Base-by-base conservation (phyloP, 2,113 vertebrate species). In the Addax nasomaculatus region DNA sequence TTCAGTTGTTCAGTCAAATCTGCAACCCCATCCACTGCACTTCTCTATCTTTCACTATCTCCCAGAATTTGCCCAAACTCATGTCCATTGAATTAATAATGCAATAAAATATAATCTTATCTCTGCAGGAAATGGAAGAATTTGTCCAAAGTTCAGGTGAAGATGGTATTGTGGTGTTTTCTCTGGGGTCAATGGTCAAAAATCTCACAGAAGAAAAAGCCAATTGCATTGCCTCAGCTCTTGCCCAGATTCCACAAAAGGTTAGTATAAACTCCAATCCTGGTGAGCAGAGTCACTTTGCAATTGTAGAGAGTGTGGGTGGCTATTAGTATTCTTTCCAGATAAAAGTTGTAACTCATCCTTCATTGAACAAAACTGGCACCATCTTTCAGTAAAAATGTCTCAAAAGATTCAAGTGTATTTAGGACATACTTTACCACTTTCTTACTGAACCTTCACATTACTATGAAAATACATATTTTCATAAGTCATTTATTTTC, bases 231-330 rank as follows among this genome's bases (percentile, higher is more conserved):
- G 99, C 99, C 6, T 98, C 98, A 11, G 99, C 99, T 19, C 98
- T 99, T n/a, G 99, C 99, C 93, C 99, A 99, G 97, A 95, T 99
- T 97, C 99, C 99, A 93, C 99, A 99, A 85, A 99, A 99, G 99
- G 99, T 99, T 36, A 98, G 97, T 96, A 80, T 8, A 76, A 49
- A 25, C 7, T 43, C 6, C 1, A 1, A 8, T 60, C 11, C 9
- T n/a, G 10, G 19, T 36, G 2, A 53, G 1, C 11, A 79, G n/a
- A 73, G n/a, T 13, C 4, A 23, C 7, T 67, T 25, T 21, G n/a
- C 10, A 53, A 4, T 33, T 14, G 11, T 3, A 80, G 27, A 55
- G 4, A 45, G 3, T 49, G 4, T 49, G 2, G 4, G 2, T 16
- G 2, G 17, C 5, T 5, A 45, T 11, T 11, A 23, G 30, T 4